These are phyloP conservation scores for Agrenia bidenticulata DNA, from an alignment of 2,888 invertebrate genomes.

Conservation along the genomic window DNA sequence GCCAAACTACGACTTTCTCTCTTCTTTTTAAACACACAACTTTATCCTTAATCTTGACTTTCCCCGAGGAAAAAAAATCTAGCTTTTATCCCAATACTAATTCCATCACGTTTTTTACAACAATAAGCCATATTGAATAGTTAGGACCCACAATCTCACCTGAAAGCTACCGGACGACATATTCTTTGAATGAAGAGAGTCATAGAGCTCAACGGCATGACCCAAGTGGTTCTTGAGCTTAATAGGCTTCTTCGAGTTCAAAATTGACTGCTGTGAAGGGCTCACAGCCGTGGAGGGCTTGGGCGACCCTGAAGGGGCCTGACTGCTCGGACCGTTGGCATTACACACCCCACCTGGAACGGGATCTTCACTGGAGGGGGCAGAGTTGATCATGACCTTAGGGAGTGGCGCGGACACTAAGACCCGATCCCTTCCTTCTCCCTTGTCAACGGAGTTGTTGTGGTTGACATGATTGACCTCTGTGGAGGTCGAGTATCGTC, in stretches of 20 bases:
- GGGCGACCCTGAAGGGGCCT: no score
- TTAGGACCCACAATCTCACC: no score
- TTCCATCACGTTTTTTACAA: no score
- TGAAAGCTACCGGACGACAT: neutral
- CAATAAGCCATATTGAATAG: no score
- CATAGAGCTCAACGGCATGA: conserved; percentile 48
- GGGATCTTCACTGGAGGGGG: neutral
- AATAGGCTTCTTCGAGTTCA: conserved; percentile 34
- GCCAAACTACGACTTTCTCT: no score
- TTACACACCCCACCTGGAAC: neutral
- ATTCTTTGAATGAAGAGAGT: conserved; percentile 46
- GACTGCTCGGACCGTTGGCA: neutral
- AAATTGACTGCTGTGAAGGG: neutral
- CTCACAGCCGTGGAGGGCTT: neutral
- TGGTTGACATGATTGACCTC: neutral
- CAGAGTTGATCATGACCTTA: neutral
- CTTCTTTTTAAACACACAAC: no score
- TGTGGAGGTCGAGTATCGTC: neutral
- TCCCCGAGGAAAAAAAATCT: no score
- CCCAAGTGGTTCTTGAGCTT: conserved; percentile 50
- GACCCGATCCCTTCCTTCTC: no score
- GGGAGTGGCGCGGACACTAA: no score
- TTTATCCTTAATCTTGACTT: no score
- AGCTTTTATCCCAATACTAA: no score
- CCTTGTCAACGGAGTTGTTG: no score